Evolutionary conservation across 2,888 invertebrate species (phyloP), one percentile per base, ranked within the genome.

Genomic region (Diarsia brunnea): DNA sequence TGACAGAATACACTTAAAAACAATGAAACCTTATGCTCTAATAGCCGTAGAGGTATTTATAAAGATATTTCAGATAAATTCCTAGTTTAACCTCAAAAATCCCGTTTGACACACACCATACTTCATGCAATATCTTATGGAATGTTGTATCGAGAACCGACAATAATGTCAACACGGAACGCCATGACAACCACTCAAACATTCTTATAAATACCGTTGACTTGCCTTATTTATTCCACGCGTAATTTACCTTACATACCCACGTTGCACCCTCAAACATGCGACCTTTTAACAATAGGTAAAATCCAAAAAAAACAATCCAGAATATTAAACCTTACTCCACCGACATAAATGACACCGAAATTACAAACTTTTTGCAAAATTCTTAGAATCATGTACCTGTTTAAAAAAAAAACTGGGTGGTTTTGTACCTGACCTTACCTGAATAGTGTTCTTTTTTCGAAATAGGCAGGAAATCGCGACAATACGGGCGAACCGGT

Each of bases 391-490:
- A 88, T 1, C 43, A 27, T 64, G 75, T 88, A 90, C 89, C 88
- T 87, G 88, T 83, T 87, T 92, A 89, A 88, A 93, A 93, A 92
- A 93, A 93, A 93, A 77, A 24, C 16, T n/a, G 81, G 77, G 81
- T 73, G 51, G 58, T 91, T 90, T 91, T 90, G 92, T 94, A 93
- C 92, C 94, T 93, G 91, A 87, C 76, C 79, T 83, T 90, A 91
- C 90, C 89, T 90, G 90, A 24, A 53, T 87, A 73, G 63, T 77
- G 47, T 74, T 38, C 8, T 64, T 80, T 83, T 92, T 92, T 92
- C 90, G 86, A 88, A 90, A 89, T 81, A 87, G 89, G 89, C 94
- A 96, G 95, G 95, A 95, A 95, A 94, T 93, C 88, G 91, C 91
- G 92, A 95, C 95, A 95, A 95, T 93, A 82, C 89, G 75, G 64